Conservation (phyloP, 2,113 vertebrate genomes). For the Helogale parvula region DNA sequence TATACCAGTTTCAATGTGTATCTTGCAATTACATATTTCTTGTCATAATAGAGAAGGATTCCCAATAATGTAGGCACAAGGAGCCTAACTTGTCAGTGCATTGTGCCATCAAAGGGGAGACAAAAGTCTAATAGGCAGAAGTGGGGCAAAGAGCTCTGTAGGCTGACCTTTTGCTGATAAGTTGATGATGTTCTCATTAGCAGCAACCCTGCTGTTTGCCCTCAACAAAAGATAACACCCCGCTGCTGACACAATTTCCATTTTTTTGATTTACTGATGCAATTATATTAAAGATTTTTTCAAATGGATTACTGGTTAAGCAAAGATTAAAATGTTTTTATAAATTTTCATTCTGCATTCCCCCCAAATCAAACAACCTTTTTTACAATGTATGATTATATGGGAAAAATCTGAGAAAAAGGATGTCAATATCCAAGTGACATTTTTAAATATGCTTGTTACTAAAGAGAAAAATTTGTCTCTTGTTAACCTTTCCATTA, state of each 20-base stretch:
- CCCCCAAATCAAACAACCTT: slow-evolving; percentile 28
- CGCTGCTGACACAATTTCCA: slow-evolving; percentile 83
- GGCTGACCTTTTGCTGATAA: slow-evolving; percentile 87
- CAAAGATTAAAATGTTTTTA: slow-evolving; percentile 81
- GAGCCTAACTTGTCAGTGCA: slow-evolving; percentile 5
- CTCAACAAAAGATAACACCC: slow-evolving; percentile 88
- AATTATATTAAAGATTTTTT: slow-evolving; percentile 83
- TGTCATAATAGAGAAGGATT: slow-evolving; percentile 56
- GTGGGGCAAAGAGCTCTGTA: slow-evolving; percentile 78
- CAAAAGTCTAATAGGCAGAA: slow-evolving; percentile 55
- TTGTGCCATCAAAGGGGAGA: neutral
- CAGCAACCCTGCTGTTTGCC: slow-evolving; percentile 85
- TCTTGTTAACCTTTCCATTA: neutral
- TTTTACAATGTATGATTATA: neutral
- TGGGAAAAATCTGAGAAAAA: neutral
- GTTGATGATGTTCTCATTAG: slow-evolving; percentile 88
- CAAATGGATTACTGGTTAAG: slow-evolving; percentile 81
- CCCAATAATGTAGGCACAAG: slow-evolving; percentile 54
- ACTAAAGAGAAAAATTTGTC: neutral
- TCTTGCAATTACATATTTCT: slow-evolving; percentile 57
- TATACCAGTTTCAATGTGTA: neutral
- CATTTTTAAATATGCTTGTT: neutral
- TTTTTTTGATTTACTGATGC: slow-evolving; percentile 83
- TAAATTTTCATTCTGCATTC: slow-evolving; percentile 58
- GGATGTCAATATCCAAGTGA: neutral